Base-by-base conservation (phyloP, 1,140 invertebrate species). In the Drosophila cardini region DNA sequence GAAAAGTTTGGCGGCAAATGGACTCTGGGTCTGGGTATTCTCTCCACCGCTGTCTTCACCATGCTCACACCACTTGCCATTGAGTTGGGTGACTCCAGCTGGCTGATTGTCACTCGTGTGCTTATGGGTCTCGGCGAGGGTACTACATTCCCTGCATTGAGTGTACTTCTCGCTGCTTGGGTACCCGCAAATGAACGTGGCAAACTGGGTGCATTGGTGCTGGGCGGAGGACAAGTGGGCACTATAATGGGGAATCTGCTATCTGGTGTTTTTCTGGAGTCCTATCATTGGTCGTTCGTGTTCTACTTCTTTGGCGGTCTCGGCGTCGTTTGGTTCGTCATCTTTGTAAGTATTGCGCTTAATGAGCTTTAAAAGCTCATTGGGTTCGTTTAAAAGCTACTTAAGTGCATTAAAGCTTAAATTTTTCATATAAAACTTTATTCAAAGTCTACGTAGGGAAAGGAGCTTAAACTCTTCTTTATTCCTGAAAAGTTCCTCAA, bases 231-330 rank as follows among this genome's bases (percentile, higher is more conserved):
- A 2, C 95, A 94, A 86, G 93, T 96, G 11, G 95, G 95, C 63
- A 97, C 96, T 15, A 96, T 97, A 11, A 93, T 96, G 16, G 95
- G 96, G 1, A 95, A 96, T 13, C 93, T 94, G 0, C 63, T 96
- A 1, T 96, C 95, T 10, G 96, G 96, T 7, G 91, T 95, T 5
- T 93, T 96, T 13, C 92, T 95, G 8, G 93, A 95, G 63, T 93
- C 93, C 1, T 93, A 94, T 5, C 94, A 95, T 11, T 97, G 96
- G 96, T 93, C 95, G 2, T 94, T 94, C 0, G 96, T 97, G 0
- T 97, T 97, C 91, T 97, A 97, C 87, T 93, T 97, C 9, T 98
- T 98, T 92, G 97, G 97, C 75, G 93, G 93, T 58, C 82, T 96
- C 0, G 95, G 95, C 6, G 92, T 96, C 2, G 56, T 96, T 0